phyloP scores from a whole-genome alignment of 2,113 vertebrate genomes.

The Bufo gargarizans region DNA sequence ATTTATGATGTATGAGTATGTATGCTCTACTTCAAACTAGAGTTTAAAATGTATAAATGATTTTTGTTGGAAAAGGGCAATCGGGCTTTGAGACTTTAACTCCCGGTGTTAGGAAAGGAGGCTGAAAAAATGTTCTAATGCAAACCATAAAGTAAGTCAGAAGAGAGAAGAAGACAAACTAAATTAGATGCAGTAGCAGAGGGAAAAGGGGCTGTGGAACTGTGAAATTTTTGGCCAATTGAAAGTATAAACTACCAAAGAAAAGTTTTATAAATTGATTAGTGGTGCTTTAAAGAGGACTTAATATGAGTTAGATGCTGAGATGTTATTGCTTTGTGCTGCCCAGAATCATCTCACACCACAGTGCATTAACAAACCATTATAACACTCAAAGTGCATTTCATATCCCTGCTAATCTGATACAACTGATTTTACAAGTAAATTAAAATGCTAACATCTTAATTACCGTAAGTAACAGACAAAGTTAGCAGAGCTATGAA shows the following conservation, averaged over 20 bases:
- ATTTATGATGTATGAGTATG: constrained; percentile 45
- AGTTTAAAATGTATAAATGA: constrained; percentile 51
- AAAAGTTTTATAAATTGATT: constrained; percentile 15
- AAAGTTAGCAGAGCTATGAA: constrained; percentile 29
- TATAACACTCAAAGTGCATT: constrained; percentile 5
- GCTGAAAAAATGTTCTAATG: constrained; percentile 42
- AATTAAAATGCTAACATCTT: constrained; percentile 32
- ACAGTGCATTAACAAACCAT: constrained; percentile 31
- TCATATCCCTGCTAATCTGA: constrained; percentile 24
- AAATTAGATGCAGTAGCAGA: constrained; percentile 19
- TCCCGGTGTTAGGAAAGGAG: constrained; percentile 26
- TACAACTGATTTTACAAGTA: constrained; percentile 39
- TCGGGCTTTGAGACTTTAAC: constrained; percentile 41
- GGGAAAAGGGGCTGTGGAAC: not conserved
- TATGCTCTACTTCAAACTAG: constrained; percentile 46
- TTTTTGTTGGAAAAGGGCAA: constrained; percentile 50
- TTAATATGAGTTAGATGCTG: constrained; percentile 22
- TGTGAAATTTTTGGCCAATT: not conserved
- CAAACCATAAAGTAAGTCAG: constrained; percentile 31
- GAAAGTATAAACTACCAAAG: constrained; percentile 2
- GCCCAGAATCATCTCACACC: constrained; percentile 9
- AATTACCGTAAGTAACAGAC: constrained; percentile 35
- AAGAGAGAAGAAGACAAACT: not conserved
- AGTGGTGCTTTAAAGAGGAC: not conserved
- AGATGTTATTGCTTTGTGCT: not conserved